Evolutionary conservation across 2,888 invertebrate genomes (phyloP), one percentile per base, ranked within the genome.

Genomic region (Pyrrhia umbra): DNA sequence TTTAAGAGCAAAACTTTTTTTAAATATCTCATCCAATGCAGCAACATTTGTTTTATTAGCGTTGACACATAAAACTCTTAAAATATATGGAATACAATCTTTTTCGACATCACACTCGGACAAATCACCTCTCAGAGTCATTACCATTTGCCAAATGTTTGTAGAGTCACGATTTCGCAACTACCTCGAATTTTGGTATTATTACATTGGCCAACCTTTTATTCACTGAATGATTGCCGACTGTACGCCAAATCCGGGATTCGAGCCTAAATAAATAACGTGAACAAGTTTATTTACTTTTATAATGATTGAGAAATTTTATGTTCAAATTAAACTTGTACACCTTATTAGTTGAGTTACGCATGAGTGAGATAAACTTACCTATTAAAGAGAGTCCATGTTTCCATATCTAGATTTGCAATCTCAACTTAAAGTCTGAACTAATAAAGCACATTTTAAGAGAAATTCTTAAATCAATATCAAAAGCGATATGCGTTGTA

Each of bases 111-210:
- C 55, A 45, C 50, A 63, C 39, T 73, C 46, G 16, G 42, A 47
- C 54, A 68, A 55, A 69, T 69, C 60, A 71, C 51, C 73, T 65
- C 67, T 76, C 58, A 42, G 30, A 66, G 73, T 71, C 76, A 73
- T 79, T 72, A 72, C 46, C 57, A 72, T 71, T 80, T 65, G 59
- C 68, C 73, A 56, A 79, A 79, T 73, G 63, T 73, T 76, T 75
- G 58, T 59, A 40, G 46, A 65, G 70, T 73, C 76, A 76, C 67
- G 65, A 71, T 80, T 78, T 76, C 42, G 57, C 54, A 77, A 80
- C 62, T 51, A 18, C 34, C 21, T 51, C 47, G 45, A 56, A 50
- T 68, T 75, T 77, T n/a, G 55, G 50, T 75, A 50, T 66, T 55
- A 79, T 68, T 71, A 61, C 15, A 30, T 59, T 68, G 68, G 55